These are phyloP conservation scores for Andrena cerasifolii DNA, from an alignment of 1,140 invertebrate genomes.

Conservation along the genomic window DNA sequence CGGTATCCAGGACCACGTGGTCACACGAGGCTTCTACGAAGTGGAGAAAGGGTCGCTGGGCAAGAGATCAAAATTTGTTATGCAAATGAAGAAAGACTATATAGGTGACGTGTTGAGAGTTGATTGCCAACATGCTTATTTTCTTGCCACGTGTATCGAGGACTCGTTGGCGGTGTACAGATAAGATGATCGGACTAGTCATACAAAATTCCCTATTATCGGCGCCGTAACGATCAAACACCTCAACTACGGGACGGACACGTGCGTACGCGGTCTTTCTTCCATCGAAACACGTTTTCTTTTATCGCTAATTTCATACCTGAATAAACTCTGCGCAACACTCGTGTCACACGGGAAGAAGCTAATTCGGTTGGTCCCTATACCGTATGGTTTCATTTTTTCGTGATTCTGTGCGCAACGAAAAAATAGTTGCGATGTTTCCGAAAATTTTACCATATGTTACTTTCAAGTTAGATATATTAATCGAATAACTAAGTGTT, in stretches of 20 bases:
- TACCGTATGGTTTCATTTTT: conserved; percentile 14
- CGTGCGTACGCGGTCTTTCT: not conserved
- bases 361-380: not conserved
- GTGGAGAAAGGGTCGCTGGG: not conserved
- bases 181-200: conserved; percentile 40
- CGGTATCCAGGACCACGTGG: not conserved
- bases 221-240: conserved; percentile 42
- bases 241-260: not conserved
- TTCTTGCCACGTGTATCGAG: conserved; percentile 52
- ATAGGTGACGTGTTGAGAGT: conserved; percentile 30
- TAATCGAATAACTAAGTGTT: too few relatives aligned
- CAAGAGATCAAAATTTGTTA: conserved; percentile 23
- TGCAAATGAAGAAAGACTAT: conserved; percentile 39
- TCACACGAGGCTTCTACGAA: not conserved
- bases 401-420: not conserved
- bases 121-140: conserved; percentile 25
- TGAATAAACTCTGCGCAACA: not conserved
- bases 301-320: not conserved
- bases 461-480: too few relatives aligned
- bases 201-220: conserved; percentile 6
- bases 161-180: conserved; percentile 25
- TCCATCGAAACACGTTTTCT: not conserved
- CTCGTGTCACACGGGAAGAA: not conserved
- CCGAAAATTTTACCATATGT: too few relatives aligned
- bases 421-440: too few relatives aligned